Evolutionary conservation across 1,140 invertebrate species (phyloP).

Genomic region (Eciton burchellii): DNA sequence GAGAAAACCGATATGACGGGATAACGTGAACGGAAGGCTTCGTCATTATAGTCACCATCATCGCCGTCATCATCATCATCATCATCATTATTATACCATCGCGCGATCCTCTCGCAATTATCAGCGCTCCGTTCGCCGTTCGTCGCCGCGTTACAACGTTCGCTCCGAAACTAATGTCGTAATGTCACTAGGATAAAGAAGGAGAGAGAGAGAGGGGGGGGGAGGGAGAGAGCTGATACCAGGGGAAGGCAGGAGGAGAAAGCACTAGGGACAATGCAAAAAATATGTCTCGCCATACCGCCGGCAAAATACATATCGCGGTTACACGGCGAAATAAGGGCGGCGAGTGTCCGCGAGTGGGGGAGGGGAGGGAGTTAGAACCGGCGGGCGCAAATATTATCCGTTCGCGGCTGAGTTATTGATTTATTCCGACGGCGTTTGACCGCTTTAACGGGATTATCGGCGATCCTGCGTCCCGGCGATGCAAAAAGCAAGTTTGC

Average conservation of each 20-base stretch:
- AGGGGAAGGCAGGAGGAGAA: no score
- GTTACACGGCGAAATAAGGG: constrained; percentile 33
- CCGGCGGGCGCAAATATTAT: constrained; percentile 60
- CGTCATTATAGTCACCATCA: constrained; percentile 31
- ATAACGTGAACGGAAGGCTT: constrained; percentile 1
- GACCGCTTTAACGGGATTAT: constrained; percentile 70
- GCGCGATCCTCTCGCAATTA: constrained; percentile 31
- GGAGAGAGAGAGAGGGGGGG: no score
- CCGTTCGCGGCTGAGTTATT: constrained; percentile 59
- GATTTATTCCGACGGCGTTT: constrained; percentile 69
- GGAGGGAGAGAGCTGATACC: no score
- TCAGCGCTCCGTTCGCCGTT: constrained; percentile 1
- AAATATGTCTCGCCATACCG: constrained; percentile 28
- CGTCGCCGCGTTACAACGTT: constrained; percentile 31
- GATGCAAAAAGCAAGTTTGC: constrained; percentile 23
- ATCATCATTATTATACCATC: constrained; percentile 3
- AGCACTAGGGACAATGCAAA: not conserved
- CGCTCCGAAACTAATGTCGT: constrained; percentile 28
- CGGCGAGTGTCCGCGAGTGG: not conserved
- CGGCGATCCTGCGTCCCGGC: constrained; percentile 38
- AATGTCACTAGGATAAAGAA: no score
- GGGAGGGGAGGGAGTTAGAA: constrained; percentile 3
- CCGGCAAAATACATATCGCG: constrained; percentile 22
- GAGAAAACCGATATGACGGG: constrained; percentile 16
- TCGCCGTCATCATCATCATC: constrained; percentile 10